Evolutionary conservation across 2,888 invertebrate genomes (phyloP).

Genomic region (Harpagoxenus sublaevis): DNA sequence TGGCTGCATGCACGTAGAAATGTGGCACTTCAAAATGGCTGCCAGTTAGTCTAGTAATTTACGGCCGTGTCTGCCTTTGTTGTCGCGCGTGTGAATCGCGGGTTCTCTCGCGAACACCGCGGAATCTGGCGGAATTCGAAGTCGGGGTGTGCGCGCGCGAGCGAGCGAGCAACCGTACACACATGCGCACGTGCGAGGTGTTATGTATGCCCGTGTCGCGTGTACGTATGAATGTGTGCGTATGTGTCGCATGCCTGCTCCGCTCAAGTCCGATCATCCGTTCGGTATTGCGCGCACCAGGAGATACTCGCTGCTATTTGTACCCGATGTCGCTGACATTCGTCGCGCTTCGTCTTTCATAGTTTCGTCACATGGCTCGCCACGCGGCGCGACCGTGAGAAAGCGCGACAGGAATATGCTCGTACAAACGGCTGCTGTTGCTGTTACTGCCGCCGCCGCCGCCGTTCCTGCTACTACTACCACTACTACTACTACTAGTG

Average conservation of each 20-base stretch:
- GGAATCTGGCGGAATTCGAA: constrained; percentile 12
- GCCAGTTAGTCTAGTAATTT: constrained; percentile 87
- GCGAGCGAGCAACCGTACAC: background rate
- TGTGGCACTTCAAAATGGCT: constrained; percentile 93
- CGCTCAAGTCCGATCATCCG: background rate
- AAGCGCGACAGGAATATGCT: constrained; percentile 80
- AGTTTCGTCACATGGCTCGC: constrained; percentile 65
- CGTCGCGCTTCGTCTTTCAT: constrained; percentile 44
- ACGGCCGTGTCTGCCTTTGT: constrained; percentile 86
- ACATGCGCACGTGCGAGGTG: background rate
- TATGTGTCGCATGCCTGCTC: constrained; percentile 2
- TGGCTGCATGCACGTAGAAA: constrained; percentile 86
- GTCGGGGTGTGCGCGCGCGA: background rate
- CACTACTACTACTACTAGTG: too few relatives aligned
- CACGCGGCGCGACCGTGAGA: constrained; percentile 73
- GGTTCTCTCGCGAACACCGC: constrained; percentile 7
- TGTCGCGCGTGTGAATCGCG: constrained; percentile 78
- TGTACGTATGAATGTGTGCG: background rate
- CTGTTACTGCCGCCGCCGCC: background rate
- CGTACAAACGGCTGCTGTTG: constrained; percentile 58
- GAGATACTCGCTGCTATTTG: constrained; percentile 30
- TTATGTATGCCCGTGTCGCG: background rate
- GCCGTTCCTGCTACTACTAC: too few relatives aligned
- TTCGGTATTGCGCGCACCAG: constrained; percentile 59
- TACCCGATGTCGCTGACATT: background rate